Evolutionary conservation across 2,888 invertebrate genomes (phyloP).

Genomic region (Bugulina stolonifera): DNA sequence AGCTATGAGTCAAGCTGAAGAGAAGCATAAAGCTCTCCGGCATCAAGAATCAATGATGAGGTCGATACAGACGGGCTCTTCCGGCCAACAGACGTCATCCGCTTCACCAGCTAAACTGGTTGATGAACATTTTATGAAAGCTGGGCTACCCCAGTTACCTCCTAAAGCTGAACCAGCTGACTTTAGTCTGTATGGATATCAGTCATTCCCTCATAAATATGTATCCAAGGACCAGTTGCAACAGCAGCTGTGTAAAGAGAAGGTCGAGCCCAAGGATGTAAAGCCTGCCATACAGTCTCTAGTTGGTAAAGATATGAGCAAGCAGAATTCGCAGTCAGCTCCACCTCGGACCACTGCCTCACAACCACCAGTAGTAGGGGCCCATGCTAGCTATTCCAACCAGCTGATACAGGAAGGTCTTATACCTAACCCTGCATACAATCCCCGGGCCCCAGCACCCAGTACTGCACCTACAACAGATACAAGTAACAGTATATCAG

Average conservation of each 20-base stretch:
- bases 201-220: slow-evolving; percentile 46
- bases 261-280: slow-evolving; percentile 32
- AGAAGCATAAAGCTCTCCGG: background rate
- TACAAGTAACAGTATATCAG: background rate
- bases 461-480: slow-evolving; percentile 1
- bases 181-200: slow-evolving; percentile 50
- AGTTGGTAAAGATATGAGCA: background rate
- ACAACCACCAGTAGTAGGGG: background rate
- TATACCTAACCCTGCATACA: slow-evolving; percentile 56
- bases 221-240: slow-evolving; percentile 50
- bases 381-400: slow-evolving; percentile 13
- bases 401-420: slow-evolving; percentile 51
- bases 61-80: slow-evolving; percentile 15
- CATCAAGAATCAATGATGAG: background rate
- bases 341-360: background rate
- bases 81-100: slow-evolving; percentile 13
- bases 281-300: slow-evolving; percentile 26
- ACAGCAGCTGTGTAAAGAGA: slow-evolving; percentile 36
- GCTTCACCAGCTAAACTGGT: background rate
- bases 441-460: slow-evolving; percentile 39
- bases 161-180: slow-evolving; percentile 35
- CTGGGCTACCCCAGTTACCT: background rate
- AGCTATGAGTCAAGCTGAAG: background rate
- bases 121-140: slow-evolving; percentile 27
- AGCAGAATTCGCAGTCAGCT: background rate